Percentiles rank a stretch among this genome's conserved stretches.
phyloP scores from a whole-genome alignment of 1,140 invertebrate genomes.

The Drosophila ambigua region DNA sequence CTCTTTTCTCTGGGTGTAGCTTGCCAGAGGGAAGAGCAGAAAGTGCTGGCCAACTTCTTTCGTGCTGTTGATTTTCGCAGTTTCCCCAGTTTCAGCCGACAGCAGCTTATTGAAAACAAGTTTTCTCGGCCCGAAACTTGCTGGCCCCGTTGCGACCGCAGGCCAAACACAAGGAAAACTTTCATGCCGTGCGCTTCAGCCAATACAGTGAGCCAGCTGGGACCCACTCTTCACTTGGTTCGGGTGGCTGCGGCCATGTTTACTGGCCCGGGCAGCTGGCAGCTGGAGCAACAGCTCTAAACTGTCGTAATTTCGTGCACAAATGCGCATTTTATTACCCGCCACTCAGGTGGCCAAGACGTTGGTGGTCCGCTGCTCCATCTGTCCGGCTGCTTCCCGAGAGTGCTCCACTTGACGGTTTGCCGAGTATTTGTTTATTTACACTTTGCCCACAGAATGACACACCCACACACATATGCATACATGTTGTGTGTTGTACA shows the following conservation, averaged over 20 bases:
- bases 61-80: conserved; percentile 49
- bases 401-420: conserved; percentile 41
- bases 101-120: conserved; percentile 72
- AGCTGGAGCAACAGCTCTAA: conserved; percentile 39
- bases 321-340: conserved; percentile 80
- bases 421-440: conserved; percentile 71
- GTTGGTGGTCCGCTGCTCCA: neutral
- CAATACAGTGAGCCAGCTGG: conserved; percentile 37
- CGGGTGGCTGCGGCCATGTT: neutral
- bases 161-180: conserved; percentile 31
- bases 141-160: conserved; percentile 39
- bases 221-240: conserved; percentile 15
- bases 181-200: conserved; percentile 14
- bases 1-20: no score
- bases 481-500: conserved; percentile 25
- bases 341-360: conserved; percentile 56
- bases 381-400: conserved; percentile 4
- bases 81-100: conserved; percentile 34
- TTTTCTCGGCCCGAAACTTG: conserved; percentile 50
- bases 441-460: conserved; percentile 54
- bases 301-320: conserved; percentile 72
- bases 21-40: conserved; percentile 3
- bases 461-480: neutral
- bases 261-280: conserved; percentile 16
- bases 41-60: conserved; percentile 29